Evolutionary conservation across 2,797 vertebrate genomes (phyloP).

Genomic region (Gambelia wislizenii): DNA sequence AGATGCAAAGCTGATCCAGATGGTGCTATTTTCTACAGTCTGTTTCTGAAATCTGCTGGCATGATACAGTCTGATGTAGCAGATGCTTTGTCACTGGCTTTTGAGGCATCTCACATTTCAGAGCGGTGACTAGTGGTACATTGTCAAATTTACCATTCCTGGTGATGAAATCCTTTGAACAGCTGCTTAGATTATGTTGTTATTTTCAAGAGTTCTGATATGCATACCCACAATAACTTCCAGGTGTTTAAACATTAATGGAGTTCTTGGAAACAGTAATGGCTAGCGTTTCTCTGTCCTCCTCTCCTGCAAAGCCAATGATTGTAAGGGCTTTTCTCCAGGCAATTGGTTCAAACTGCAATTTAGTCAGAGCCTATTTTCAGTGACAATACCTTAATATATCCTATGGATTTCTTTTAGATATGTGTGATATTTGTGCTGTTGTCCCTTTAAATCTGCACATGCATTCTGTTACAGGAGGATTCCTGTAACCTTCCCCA

Average conservation of each 20-base stretch:
- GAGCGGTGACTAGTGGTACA: constrained; percentile 50
- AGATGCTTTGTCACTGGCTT: constrained; percentile 78
- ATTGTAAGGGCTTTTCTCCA: not conserved
- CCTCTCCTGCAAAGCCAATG: not conserved
- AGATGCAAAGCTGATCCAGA: constrained; percentile 85
- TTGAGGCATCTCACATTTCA: constrained; percentile 63
- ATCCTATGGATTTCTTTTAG: not conserved
- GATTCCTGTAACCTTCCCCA: not conserved
- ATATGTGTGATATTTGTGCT: not conserved
- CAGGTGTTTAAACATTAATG: constrained; percentile 22
- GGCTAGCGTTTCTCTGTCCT: constrained; percentile 8
- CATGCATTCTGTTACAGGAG: not conserved
- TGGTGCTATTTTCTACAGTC: constrained; percentile 79
- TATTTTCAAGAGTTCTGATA: constrained; percentile 24
- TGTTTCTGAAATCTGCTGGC: constrained; percentile 83
- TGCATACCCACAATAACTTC: constrained; percentile 5
- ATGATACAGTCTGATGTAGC: constrained; percentile 76
- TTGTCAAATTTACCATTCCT: constrained; percentile 35
- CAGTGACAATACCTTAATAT: not conserved
- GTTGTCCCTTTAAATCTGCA: not conserved
- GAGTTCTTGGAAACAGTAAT: constrained; percentile 14
- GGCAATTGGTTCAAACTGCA: not conserved
- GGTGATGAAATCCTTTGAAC: constrained; percentile 40
- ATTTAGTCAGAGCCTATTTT: not conserved
- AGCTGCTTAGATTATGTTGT: constrained; percentile 22